Evolutionary conservation across 2,797 vertebrate genomes (phyloP), one percentile per base, ranked within the genome.

Genomic region (Mus minutoides): DNA sequence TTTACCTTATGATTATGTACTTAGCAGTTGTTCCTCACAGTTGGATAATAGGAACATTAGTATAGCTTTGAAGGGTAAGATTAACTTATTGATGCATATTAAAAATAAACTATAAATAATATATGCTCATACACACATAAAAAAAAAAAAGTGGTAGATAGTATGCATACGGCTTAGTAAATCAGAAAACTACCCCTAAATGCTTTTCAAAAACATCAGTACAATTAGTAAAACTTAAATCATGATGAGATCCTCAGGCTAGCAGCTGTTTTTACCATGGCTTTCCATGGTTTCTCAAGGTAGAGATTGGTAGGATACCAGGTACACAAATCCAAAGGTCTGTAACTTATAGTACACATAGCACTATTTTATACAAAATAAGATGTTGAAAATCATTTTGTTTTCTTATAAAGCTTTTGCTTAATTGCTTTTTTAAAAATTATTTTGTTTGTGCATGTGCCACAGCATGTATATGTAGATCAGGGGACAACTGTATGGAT

Each of bases 121-220:
- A 43, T 40, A 29, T 34, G 67, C 5, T 46, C 3, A 82, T 5
- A 64, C 34, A 26, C 22, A 43, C 16, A 64, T 6, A 52, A 10
- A 21, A 86, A 86, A n/a, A 26, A 79, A 58, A 64, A 37, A 46
- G n/a, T 34, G 19, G 5, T 34, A 40, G 9, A 2, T 88, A 58
- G 7, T 85, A n/a, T 67, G 6, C 75, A 91, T 92, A 4, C 31
- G 40, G 56, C 7, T 85, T 49, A 67, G 29, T n/a, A 12, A 82
- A 3, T 77, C 67, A 4, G 52, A 67, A 21, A 71, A 80, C 8
- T 76, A 79, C 60, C 75, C 29, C 14, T 49, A 90, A 52, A 10
- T 94, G 13, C 19, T 85, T 73, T 86, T 58, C 21, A 86, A 95
- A 96, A 95, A 29, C 73, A 52, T 21, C 22, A 90, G 46, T 14